Evolutionary conservation across 2,113 vertebrate genomes (phyloP).

Genomic region (Holacanthus passer): DNA sequence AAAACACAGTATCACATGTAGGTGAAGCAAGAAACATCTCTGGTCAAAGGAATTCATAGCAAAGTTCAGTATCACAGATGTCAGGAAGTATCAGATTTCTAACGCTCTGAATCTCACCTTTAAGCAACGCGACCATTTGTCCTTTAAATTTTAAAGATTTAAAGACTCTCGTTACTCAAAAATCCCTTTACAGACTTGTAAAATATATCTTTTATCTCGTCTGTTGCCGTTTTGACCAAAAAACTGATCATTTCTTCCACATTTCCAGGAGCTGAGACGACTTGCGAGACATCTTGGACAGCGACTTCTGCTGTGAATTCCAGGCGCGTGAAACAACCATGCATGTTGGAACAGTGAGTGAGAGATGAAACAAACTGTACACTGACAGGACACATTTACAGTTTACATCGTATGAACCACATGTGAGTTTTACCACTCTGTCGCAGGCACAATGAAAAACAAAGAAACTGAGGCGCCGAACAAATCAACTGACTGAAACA

Average conservation of each 20-base stretch:
- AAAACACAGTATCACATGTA: conserved; percentile 53
- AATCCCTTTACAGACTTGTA: conserved; percentile 3
- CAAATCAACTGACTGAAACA: neutral
- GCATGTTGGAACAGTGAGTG: conserved; percentile 21
- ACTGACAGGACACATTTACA: conserved; percentile 34
- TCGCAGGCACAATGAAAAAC: conserved; percentile 52
- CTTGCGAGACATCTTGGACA: conserved; percentile 7
- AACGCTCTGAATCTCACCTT: neutral
- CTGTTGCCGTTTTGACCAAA: conserved; percentile 1
- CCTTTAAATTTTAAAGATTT: conserved; percentile 21
- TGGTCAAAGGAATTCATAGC: conserved; percentile 12
- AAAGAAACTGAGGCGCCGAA: conserved; percentile 14
- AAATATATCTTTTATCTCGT: neutral
- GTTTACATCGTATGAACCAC: conserved; percentile 6
- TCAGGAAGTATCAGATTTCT: neutral
- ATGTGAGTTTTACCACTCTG: conserved; percentile 57
- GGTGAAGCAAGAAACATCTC: neutral
- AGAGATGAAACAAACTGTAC: conserved; percentile 37
- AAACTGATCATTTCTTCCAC: conserved; percentile 14
- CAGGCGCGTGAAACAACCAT: conserved; percentile 29
- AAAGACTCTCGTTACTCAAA: neutral
- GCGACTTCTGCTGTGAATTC: conserved; percentile 30
- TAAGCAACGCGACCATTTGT: neutral
- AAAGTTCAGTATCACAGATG: conserved; percentile 33
- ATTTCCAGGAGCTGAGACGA: conserved; percentile 8